phyloP scores from a whole-genome alignment of 2,797 vertebrate genomes.

The Spinus pinus region DNA sequence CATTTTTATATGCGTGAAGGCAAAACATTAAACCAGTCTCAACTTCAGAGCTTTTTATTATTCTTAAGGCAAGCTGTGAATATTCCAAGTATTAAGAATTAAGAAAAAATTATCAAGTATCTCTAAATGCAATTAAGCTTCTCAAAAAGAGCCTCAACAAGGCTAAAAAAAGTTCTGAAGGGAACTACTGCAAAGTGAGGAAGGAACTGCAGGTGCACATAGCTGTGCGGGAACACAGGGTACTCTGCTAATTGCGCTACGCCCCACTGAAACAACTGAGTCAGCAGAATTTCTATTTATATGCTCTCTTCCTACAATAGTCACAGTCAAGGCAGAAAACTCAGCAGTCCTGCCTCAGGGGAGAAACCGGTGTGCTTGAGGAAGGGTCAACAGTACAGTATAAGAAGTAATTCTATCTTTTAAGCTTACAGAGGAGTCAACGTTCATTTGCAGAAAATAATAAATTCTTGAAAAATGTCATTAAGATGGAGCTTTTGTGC shows the following conservation, averaged over 20 bases:
- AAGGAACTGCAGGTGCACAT: slow-evolving; percentile 63
- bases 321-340: slow-evolving; percentile 23
- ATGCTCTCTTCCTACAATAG: slow-evolving; percentile 39
- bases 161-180: slow-evolving; percentile 16
- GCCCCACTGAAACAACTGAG: slow-evolving; percentile 55
- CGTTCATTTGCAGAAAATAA: not conserved
- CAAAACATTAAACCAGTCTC: not conserved
- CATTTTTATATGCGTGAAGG: not conserved
- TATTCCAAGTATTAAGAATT: not conserved
- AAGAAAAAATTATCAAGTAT: not conserved
- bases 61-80: not conserved
- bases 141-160: not conserved
- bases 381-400: not conserved
- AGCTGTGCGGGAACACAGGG: slow-evolving; percentile 51
- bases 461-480: not conserved
- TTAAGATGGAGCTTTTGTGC: not conserved
- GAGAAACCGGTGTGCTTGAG: not conserved
- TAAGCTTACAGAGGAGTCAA: not conserved
- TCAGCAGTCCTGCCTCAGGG: slow-evolving; percentile 15
- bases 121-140: slow-evolving; percentile 17
- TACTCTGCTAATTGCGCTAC: slow-evolving; percentile 53
- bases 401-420: not conserved
- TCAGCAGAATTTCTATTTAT: slow-evolving; percentile 67
- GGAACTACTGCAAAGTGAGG: slow-evolving; percentile 56
- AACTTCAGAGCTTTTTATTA: not conserved